Conservation (phyloP, 2,113 vertebrate species). For the Pelecanoides urinatrix region DNA sequence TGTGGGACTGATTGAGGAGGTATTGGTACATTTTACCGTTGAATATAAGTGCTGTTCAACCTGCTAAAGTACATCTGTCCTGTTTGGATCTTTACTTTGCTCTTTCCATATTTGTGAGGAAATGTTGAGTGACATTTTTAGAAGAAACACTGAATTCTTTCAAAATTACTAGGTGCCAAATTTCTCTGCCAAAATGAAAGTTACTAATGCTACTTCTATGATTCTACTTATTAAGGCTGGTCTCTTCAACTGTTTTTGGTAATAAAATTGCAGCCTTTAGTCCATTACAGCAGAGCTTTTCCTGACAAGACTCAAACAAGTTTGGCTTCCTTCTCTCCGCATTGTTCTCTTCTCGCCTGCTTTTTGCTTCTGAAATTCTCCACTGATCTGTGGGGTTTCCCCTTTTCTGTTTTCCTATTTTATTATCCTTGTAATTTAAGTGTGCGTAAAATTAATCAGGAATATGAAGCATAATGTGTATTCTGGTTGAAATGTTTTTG, state of each 20-base stretch:
- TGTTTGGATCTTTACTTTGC: neutral
- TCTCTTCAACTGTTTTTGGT: neutral
- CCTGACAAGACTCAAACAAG: neutral
- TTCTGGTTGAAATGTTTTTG: neutral
- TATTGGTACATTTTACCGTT: neutral
- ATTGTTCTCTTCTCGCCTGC: neutral
- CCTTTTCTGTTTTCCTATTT: neutral
- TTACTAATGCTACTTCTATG: neutral
- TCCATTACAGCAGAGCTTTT: fast-evolving
- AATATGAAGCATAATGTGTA: neutral
- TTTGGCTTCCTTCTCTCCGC: neutral
- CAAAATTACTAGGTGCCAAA: neutral
- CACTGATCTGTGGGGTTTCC: neutral
- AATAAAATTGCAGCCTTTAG: neutral
- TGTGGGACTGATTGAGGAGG: neutral
- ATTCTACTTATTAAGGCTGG: neutral
- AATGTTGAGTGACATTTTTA: neutral
- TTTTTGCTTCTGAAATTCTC: neutral
- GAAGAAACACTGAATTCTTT: neutral
- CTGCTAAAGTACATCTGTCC: neutral
- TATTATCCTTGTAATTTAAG: neutral
- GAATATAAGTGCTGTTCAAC: fast-evolving
- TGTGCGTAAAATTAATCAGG: neutral
- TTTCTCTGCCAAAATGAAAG: neutral
- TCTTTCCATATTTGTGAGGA: neutral